Base-by-base conservation (phyloP, 2,888 invertebrate genomes). In the Drosophila acutilabella region DNA sequence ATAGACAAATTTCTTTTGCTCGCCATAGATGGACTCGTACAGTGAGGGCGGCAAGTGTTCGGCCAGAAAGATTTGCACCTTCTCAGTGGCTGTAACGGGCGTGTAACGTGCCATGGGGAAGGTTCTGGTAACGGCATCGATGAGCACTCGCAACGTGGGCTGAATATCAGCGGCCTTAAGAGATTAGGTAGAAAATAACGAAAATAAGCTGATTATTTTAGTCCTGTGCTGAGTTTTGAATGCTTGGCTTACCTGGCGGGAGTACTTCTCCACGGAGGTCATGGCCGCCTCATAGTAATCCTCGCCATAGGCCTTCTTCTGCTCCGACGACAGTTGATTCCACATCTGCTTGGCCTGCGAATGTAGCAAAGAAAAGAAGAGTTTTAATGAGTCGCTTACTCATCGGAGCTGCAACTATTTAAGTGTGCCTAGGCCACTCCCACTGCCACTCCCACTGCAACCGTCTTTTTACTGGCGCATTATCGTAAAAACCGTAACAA, bases 81-180 rank as follows among this genome's bases (percentile, higher is more conserved):
- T 96, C 92, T 97, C 97, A 52, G 94, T 93, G 48, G 95, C 94
- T 1, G 96, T 96, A 45, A 97, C 96, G 1, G 97, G 96, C 3
- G 96, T 96, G 93, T 97, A 97, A 92, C 96, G 95, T 20, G 95
- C 93, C 92, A 97, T 94, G 18, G 97, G 97, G 93, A 97, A 97
- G 60, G 97, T 96, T 88, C 96, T 95, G 52, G 95, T 94, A 50
- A 96, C 95, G 60, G 96, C 95, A 91, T 97, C 96, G 69, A 95
- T 95, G 75, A 97, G 93, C 30, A 96, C 95, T 71, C 95, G 95
- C 54, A 96, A 94, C 74, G 96, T 96, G 41, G 96, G 95, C 66
- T 95, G 95, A 89, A 97, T 93, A 91, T 97, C 96, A 26, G 95
- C 95, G 80, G 96, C 95, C 96, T 96, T 92, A 3, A 2, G 14